phyloP scores from a whole-genome alignment of 2,113 vertebrate genomes.

The Colius striatus region DNA sequence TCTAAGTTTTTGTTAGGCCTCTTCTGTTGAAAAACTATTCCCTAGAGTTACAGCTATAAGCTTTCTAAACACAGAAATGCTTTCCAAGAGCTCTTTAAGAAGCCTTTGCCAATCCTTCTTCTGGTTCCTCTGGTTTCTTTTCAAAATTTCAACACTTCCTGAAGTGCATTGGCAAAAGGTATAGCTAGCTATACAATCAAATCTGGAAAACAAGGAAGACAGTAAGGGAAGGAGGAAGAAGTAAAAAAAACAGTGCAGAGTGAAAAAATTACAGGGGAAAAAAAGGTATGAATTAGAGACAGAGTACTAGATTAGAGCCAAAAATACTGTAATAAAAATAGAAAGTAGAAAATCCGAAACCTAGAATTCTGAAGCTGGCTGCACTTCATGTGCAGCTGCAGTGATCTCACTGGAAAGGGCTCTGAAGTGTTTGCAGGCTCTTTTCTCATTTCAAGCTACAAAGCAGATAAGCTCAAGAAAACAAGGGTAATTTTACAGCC shows the following conservation, averaged over 20 bases:
- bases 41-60: background rate
- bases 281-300: background rate
- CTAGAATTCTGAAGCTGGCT: background rate
- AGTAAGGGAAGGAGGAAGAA: background rate
- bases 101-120: background rate
- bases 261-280: background rate
- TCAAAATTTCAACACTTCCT: constrained; percentile 17
- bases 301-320: background rate
- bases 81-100: background rate
- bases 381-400: background rate
- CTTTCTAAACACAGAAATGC: background rate
- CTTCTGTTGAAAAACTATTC: background rate
- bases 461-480: background rate
- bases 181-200: constrained; percentile 24
- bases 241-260: constrained; percentile 1
- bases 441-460: background rate
- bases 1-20: background rate
- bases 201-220: background rate
- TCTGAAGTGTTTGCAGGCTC: background rate
- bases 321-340: background rate
- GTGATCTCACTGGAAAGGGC: background rate
- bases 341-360: background rate
- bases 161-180: background rate
- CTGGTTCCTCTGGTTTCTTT: constrained; percentile 13
- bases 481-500: background rate